Conservation (phyloP, 1,140 invertebrate species). For the Caerostris darwini region DNA sequence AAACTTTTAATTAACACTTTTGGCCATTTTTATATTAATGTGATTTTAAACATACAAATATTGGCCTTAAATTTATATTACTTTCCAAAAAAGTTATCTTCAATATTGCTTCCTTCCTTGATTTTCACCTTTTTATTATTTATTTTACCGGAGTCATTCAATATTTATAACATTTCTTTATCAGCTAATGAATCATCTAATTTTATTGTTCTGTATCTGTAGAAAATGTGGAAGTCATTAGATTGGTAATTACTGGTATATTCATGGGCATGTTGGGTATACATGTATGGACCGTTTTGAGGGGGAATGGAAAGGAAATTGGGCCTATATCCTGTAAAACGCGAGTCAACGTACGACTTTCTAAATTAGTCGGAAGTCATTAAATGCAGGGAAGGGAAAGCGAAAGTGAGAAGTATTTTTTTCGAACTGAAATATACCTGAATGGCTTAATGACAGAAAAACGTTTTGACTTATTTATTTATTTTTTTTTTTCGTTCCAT, state of each 20-base stretch:
- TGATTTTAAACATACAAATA: no score
- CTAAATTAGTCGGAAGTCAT: constrained; percentile 3
- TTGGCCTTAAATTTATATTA: no score
- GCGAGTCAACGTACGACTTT: neutral
- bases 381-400: neutral
- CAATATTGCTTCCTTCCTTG: neutral
- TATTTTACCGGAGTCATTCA: neutral
- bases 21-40: no score
- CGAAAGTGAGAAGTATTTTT: neutral
- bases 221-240: constrained; percentile 4
- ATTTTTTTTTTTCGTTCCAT: neutral
- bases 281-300: neutral
- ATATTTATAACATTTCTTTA: neutral
- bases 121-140: neutral
- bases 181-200: neutral
- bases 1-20: no score
- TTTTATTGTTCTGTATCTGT: neutral
- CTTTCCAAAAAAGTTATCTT: neutral
- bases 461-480: neutral
- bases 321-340: constrained; percentile 1
- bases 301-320: neutral
- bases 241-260: neutral
- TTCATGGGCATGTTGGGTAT: neutral
- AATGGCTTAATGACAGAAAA: neutral
- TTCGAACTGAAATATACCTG: neutral